Base-by-base conservation (phyloP, 2,888 invertebrate genomes). In the Syritta pipiens region DNA sequence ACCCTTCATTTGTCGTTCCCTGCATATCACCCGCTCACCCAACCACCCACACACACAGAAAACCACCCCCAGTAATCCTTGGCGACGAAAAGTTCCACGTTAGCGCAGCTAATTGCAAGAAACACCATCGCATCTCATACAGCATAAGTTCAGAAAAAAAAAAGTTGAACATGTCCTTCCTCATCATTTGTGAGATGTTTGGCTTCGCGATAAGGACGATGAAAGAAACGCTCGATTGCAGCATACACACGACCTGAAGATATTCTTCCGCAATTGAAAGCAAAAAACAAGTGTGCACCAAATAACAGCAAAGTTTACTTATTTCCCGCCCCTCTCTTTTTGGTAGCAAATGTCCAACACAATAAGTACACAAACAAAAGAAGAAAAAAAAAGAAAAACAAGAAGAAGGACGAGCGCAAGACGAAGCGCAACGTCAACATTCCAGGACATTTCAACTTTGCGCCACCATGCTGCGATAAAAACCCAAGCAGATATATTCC, bases 251-350 rank as follows among this genome's bases (percentile, higher is more conserved):
- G 35, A 67, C 74, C 67, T 62, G 74, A 74, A 67, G 74, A 79
- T 74, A 49, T 79, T 62, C 79, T 79, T 74, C 74, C 79, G 67
- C 74, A 79, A 79, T 79, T 74, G 67, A 74, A 63, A 63, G 22
- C 46, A 37, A 53, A 30, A 49, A 57, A 14, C 20, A 65, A 30
- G 19, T 46, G 75, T 62, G 63, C 22, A 67, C 71, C 22, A 59
- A 60, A 63, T 42, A 53, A 72, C 53, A 22, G 10, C 46, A 14
- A 60, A 74, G 37, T 79, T 79, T 55, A 42, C 65, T 32, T 46
- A 26, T 51, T 57, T 24, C 22, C 20, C 35, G 42, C 32, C 14
- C 42, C 20, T 42, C 12, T 28, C n/a, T 12, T 24, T 24, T n/a
- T 35, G 3, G 1, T n/a, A n/a, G n/a, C 22, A 10, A 14, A 9